A percentile compares a stretch with the other conserved stretches of the same genome.
Evolutionary conservation across 2,797 vertebrate genomes (phyloP).

Genomic region (Harpagifer antarcticus): DNA sequence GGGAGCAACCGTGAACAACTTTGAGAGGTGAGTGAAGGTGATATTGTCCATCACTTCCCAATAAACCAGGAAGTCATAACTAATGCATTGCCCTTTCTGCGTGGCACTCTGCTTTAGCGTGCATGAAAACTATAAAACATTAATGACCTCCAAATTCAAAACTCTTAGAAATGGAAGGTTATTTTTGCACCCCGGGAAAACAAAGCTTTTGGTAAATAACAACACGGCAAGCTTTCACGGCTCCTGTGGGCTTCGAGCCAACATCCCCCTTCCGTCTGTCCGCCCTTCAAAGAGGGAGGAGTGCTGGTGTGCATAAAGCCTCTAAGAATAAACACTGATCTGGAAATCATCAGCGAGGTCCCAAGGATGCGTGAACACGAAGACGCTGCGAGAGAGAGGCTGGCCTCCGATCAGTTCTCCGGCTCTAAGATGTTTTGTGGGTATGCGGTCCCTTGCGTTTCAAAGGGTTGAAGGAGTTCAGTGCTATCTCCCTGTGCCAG

Average conservation of each 20-base stretch:
- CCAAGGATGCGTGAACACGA: slow-evolving; percentile 38
- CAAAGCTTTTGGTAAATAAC: slow-evolving; percentile 72
- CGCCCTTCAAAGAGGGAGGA: slow-evolving; percentile 54
- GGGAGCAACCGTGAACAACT: background rate
- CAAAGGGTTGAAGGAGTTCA: slow-evolving; percentile 70
- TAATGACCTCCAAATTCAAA: slow-evolving; percentile 66
- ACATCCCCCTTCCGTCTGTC: slow-evolving; percentile 41
- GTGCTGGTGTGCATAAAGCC: slow-evolving; percentile 44
- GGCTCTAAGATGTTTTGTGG: slow-evolving; percentile 70
- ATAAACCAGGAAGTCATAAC: too few species aligned
- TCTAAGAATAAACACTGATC: slow-evolving; percentile 72
- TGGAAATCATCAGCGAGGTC: slow-evolving; percentile 54
- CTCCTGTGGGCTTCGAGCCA: slow-evolving; percentile 58
- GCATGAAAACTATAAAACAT: slow-evolving; percentile 77
- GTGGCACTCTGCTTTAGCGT: slow-evolving; percentile 36
- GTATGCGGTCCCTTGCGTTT: slow-evolving; percentile 53
- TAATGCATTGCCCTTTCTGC: too few species aligned
- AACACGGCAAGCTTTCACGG: slow-evolving; percentile 53
- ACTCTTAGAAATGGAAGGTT: slow-evolving; percentile 66
- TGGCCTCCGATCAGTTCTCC: slow-evolving; percentile 53
- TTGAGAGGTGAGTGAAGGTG: too few species aligned
- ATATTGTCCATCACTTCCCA: too few species aligned
- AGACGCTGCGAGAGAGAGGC: slow-evolving; percentile 45
- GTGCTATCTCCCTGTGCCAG: slow-evolving; percentile 79
- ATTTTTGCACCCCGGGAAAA: slow-evolving; percentile 65